Evolutionary conservation across 2,888 invertebrate genomes (phyloP), one percentile per base, ranked within the genome.

Genomic region (Aphidoletes aphidimyza): DNA sequence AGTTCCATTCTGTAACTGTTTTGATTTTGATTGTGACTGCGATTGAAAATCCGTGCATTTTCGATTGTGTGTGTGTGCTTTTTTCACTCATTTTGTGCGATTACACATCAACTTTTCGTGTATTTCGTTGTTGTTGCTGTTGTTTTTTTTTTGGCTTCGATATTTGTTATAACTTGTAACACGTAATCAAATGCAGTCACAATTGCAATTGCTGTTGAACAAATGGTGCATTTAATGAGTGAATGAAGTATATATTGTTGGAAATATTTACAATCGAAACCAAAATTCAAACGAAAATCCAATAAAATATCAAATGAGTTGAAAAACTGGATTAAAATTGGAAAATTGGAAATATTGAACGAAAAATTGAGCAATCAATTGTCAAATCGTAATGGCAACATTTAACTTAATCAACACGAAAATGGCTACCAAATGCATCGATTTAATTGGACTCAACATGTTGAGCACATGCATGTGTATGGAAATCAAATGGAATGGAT

Each of bases 141-240:
- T 42, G 42, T 42, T 42, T 42, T 14, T 42, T 14, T 14, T 42
- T 42, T 42, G 14, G 42, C 42, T 9, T 42, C 8, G 8, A 42
- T 14, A n/a, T 42, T 6, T 54, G 26, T 14, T 22, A 54, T 26
- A 69, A 34, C 69, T n/a, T 54, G 69, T 34, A 30, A 69, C 34
- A 69, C 34, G 14, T 69, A 69, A 69, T 69, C 69, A 69, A 69
- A 69, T 69, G 30, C 69, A 69, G 47, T 17, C 47, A 26, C 54
- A 54, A 54, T 8, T 14, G 14, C 2, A 54, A 47, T 47, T 17
- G 2, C 17, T 17, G 8, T 54, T 54, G 54, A 26, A 69, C 69
- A n/a, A 69, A 69, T 69, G 69, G 30, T 30, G 69, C 69, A 69
- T 69, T 26, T 69, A 69, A 69, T 69, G 69, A 69, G 22, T 54